Conservation (phyloP, 2,113 vertebrate species). For the Lepidothrix coronata region DNA sequence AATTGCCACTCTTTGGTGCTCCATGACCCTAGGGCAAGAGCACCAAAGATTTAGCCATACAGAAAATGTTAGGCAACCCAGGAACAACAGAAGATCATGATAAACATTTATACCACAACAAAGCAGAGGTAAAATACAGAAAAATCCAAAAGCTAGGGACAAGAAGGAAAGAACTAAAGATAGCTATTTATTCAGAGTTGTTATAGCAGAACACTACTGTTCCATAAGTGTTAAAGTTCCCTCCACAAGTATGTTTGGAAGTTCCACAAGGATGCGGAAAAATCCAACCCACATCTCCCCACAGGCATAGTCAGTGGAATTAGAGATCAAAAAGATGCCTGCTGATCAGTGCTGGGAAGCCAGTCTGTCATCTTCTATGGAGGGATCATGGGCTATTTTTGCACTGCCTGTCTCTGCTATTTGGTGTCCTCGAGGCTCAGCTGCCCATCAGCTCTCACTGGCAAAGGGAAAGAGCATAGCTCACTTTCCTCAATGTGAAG, state of each 20-base stretch:
- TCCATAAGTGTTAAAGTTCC: background rate
- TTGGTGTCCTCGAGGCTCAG: accelerated
- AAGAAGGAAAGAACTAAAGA: background rate
- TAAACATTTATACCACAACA: background rate
- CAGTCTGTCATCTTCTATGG: background rate
- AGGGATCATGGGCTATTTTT: background rate
- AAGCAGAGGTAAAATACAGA: background rate
- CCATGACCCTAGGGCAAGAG: background rate
- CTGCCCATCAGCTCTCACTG: background rate
- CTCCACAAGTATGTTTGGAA: background rate
- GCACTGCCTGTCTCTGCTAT: background rate
- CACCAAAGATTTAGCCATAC: background rate
- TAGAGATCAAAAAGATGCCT: background rate
- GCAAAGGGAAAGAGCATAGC: background rate
- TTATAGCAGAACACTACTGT: background rate
- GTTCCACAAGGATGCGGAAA: background rate
- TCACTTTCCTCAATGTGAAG: background rate
- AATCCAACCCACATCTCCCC: background rate
- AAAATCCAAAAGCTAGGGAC: background rate
- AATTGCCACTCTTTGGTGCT: background rate
- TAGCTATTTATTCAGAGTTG: background rate
- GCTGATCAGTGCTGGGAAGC: background rate
- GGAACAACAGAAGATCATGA: background rate
- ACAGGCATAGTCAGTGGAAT: background rate
- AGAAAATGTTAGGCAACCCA: background rate